These are phyloP conservation scores for Palythoa caribaeorum DNA, from an alignment of 92 coral and sea anemone genomes.

Conservation along the genomic window DNA sequence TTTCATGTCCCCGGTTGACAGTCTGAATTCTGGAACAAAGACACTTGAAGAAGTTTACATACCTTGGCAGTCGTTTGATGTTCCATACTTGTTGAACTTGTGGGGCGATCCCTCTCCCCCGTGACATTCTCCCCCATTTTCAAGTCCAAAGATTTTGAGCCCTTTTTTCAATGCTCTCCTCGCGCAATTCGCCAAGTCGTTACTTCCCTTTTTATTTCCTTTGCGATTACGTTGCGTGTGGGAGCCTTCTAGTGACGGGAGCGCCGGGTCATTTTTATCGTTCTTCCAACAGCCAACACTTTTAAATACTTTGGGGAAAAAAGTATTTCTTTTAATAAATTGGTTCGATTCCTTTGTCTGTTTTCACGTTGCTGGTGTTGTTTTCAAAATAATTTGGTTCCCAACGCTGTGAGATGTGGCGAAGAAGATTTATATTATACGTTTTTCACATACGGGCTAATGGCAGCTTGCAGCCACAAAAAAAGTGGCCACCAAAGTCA, in stretches of 20 bases:
- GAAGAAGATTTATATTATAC: no score
- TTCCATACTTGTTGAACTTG: constrained; percentile 31
- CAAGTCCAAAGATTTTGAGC: constrained; percentile 30
- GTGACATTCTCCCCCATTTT: constrained; percentile 32
- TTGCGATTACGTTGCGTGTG: background rate
- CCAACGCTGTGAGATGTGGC: no score
- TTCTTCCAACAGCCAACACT: constrained; percentile 46
- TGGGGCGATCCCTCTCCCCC: background rate
- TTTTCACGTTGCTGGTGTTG: no score
- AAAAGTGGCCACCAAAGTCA: no score
- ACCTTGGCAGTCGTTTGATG: constrained; percentile 29
- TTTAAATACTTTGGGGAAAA: constrained; percentile 17
- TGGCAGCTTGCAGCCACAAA: no score
- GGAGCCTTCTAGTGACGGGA: background rate
- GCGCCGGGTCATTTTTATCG: background rate
- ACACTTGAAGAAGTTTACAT: background rate
- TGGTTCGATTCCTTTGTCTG: no score
- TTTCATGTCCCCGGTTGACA: no score
- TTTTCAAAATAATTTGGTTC: no score
- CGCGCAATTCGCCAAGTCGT: constrained; percentile 27
- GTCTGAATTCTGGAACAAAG: no score
- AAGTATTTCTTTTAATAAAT: background rate
- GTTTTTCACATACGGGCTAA: no score
- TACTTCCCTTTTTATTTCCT: background rate
- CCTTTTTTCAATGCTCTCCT: background rate